Conservation (phyloP, 2,888 invertebrate species). For the Lepetodrilus schrolli region DNA sequence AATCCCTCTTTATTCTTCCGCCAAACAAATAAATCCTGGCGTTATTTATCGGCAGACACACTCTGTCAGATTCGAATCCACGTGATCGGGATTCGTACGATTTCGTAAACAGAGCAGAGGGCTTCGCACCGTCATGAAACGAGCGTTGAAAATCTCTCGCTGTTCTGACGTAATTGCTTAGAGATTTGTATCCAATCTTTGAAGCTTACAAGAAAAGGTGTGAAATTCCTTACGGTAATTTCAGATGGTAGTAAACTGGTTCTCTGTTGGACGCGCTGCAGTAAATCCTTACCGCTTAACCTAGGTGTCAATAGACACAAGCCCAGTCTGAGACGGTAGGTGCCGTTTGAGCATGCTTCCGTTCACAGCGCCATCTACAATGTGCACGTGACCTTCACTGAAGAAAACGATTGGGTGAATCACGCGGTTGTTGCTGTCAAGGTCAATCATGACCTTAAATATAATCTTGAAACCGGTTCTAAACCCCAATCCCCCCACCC, state of each 20-base stretch:
- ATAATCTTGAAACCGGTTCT: too few relatives aligned
- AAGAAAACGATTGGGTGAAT: too few relatives aligned
- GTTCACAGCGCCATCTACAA: too few relatives aligned
- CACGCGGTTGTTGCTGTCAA: too few relatives aligned
- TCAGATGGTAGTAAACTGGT: background rate
- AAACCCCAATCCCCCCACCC: too few relatives aligned
- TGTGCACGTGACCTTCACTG: too few relatives aligned
- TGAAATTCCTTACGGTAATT: background rate
- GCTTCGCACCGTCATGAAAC: background rate
- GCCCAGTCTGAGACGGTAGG: too few relatives aligned
- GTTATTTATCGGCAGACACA: background rate
- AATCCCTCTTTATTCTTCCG: slow-evolving; percentile 24
- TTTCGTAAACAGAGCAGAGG: background rate
- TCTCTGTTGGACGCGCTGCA: too few relatives aligned
- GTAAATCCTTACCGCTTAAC: too few relatives aligned
- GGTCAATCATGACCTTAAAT: too few relatives aligned
- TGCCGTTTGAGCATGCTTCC: too few relatives aligned
- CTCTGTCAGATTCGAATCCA: slow-evolving; percentile 6
- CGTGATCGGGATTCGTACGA: slow-evolving; percentile 3
- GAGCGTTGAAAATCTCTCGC: background rate
- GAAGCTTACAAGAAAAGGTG: slow-evolving; percentile 9
- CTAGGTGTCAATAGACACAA: too few relatives aligned
- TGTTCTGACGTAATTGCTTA: background rate
- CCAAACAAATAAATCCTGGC: slow-evolving; percentile 14
- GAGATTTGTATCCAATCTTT: slow-evolving; percentile 17